Evolutionary conservation across 2,888 invertebrate genomes (phyloP).

Genomic region (Lepidocyrtoides sp.): DNA sequence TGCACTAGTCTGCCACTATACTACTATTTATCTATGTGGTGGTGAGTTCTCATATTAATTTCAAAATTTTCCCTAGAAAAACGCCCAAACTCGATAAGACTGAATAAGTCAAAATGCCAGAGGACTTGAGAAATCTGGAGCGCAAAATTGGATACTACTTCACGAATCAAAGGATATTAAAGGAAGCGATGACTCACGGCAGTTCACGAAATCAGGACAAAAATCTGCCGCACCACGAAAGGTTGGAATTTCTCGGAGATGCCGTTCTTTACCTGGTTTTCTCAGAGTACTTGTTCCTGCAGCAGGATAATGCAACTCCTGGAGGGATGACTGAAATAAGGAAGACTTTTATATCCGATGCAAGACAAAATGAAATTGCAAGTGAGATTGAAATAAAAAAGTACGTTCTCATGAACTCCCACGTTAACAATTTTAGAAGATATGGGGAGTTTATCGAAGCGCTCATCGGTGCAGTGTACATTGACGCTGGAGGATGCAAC

Average conservation of each 20-base stretch:
- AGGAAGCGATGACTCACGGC: constrained; percentile 56
- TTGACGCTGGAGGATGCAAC: constrained; percentile 36
- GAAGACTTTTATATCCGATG: background rate
- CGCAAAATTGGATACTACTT: constrained; percentile 45
- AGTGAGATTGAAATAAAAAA: background rate
- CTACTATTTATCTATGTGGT: too few species aligned
- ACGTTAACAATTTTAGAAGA: background rate
- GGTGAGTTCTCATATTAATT: too few species aligned
- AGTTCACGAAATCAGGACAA: constrained; percentile 16
- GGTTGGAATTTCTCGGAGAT: constrained; percentile 62
- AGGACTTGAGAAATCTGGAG: background rate
- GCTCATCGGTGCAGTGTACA: constrained; percentile 55
- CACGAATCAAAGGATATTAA: background rate
- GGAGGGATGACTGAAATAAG: background rate
- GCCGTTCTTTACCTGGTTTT: constrained; percentile 33
- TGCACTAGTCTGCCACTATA: too few species aligned
- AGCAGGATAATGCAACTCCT: background rate
- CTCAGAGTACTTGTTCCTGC: constrained; percentile 42
- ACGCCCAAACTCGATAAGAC: too few species aligned
- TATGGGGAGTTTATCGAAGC: constrained; percentile 62
- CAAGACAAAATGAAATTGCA: constrained; percentile 42
- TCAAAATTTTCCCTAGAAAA: too few species aligned
- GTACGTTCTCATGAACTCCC: background rate
- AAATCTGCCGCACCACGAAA: constrained; percentile 35
- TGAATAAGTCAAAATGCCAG: constrained; percentile 31